Evolutionary conservation across 2,888 invertebrate genomes (phyloP), one percentile per base, ranked within the genome.

Genomic region (Idaea aversata): DNA sequence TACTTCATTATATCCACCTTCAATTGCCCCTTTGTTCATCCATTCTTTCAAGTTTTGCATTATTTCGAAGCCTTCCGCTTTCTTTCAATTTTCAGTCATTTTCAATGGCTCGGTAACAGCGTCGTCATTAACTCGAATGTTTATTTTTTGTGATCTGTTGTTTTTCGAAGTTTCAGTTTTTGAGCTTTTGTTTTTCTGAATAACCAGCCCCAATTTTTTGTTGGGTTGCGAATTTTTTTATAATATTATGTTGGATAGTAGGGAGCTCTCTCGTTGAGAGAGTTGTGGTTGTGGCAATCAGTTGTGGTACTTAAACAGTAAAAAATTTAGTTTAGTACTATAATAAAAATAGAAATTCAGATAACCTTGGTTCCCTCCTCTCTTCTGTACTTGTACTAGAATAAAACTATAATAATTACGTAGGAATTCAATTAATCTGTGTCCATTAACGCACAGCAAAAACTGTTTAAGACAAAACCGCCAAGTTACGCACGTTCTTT

Each of bases 1-100:
- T 90, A 87, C 82, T 88, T 87, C 90, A 92, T 93, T 92, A 93
- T 91, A 88, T 88, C 88, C 87, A 83, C 85, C 91, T 93, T 93
- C 92, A 93, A 92, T 92, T 93, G 90, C 92, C 92, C 87, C 85
- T 89, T 93, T 93, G 92, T 93, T 84, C 67, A 67, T 83, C 77
- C 87, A 89, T 90, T 88, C 88, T 86, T 86, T 86, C 87, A 83
- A 77, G 72, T 84, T 82, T 81, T 80, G 83, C 84, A 90, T 90
- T 88, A 90, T 90, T 87, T 85, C 77, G 83, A 85, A 84, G 84
- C 83, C 86, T 88, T 88, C 87, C 90, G 88, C 85, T 86, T 89
- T 87, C 84, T 85, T 85, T 88, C 88, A 85, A 89, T 89, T 89
- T 88, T 88, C 90, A 88, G 82, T 72, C 74, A 82, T 81, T 85